Conservation (phyloP, 2,888 invertebrate genomes). For the Acleris literana region DNA sequence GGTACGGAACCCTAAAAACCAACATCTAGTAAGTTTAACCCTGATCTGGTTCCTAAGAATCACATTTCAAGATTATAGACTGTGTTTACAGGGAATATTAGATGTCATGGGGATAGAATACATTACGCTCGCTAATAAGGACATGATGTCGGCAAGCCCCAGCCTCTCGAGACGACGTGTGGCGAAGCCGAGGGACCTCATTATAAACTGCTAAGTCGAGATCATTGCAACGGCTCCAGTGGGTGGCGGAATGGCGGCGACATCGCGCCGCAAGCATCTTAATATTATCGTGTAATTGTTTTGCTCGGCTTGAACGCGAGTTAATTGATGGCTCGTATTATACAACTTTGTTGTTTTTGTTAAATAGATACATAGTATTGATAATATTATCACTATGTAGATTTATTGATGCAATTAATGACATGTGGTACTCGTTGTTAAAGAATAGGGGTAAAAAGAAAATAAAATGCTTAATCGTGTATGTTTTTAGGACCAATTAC, state of each 20-base stretch:
- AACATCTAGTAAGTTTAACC: no score
- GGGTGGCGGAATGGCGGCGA: constrained; percentile 6
- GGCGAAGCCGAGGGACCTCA: constrained; percentile 64
- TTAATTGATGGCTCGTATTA: background rate
- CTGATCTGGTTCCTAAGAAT: no score
- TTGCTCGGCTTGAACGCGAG: background rate
- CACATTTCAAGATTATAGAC: background rate
- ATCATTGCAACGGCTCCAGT: constrained; percentile 45
- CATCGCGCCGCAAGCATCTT: constrained; percentile 10
- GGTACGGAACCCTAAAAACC: no score
- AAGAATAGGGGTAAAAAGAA: no score
- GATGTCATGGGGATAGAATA: constrained; percentile 7
- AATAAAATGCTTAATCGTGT: no score
- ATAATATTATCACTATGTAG: no score
- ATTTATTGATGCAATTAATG: no score
- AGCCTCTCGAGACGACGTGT: constrained; percentile 22
- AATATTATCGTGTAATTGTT: constrained; percentile 11
- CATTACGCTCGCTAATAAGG: constrained; percentile 17
- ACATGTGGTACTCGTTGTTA: no score
- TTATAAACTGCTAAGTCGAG: constrained; percentile 63
- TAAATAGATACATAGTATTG: no score
- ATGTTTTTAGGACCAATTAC: no score
- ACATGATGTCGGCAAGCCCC: constrained; percentile 22
- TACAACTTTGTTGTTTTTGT: no score
- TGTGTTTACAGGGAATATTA: constrained; percentile 7